Evolutionary conservation across 53 echinoderm and acorn worm species (phyloP).

Genomic region (Holothuria scabra): DNA sequence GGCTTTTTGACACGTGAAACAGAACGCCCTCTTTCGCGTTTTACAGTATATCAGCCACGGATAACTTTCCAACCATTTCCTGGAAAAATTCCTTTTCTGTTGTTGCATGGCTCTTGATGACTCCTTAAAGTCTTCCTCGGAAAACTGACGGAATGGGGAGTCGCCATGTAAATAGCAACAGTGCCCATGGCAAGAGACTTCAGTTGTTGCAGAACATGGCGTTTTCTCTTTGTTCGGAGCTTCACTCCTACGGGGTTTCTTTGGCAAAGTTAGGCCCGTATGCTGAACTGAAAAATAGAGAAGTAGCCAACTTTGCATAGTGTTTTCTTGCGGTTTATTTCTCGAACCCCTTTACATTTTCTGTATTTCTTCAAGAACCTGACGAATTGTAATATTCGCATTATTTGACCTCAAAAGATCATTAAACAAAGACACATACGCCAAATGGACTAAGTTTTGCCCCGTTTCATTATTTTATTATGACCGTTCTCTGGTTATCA

Average conservation of each 20-base stretch:
- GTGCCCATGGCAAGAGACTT: constrained; percentile 8
- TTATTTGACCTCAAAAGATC: background rate
- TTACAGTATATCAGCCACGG: constrained; percentile 34
- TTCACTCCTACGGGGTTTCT: constrained; percentile 19
- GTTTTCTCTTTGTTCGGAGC: background rate
- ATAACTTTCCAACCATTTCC: constrained; percentile 30
- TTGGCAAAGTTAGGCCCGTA: constrained; percentile 25
- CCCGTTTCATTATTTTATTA: too few relatives aligned
- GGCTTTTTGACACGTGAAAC: constrained; percentile 33
- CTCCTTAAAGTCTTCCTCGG: background rate
- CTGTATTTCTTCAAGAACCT: background rate
- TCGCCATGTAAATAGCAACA: background rate
- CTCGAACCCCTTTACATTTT: background rate
- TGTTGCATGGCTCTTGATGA: constrained; percentile 17
- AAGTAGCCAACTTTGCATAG: too few relatives aligned
- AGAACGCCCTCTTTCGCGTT: constrained; percentile 18
- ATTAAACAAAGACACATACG: background rate
- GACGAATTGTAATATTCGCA: background rate
- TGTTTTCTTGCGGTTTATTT: background rate
- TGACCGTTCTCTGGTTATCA: too few relatives aligned
- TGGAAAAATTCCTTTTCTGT: constrained; percentile 24
- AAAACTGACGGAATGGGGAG: background rate
- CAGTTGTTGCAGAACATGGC: background rate
- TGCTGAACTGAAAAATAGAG: constrained; percentile 1
- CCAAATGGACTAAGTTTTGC: background rate